Evolutionary conservation across 2,113 vertebrate genomes (phyloP).

Genomic region (Centropus bengalensis): DNA sequence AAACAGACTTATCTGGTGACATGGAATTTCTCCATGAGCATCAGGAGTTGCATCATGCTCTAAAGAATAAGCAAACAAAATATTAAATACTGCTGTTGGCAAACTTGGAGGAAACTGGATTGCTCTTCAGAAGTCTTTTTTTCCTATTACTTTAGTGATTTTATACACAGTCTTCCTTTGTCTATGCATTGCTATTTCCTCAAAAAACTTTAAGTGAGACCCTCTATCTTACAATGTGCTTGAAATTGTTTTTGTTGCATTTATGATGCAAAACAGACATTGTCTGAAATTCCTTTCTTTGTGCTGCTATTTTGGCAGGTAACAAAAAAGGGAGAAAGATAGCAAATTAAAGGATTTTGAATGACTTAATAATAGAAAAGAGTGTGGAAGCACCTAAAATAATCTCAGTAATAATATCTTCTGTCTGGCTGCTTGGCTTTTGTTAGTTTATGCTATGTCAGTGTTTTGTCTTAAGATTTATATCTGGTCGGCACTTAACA

Average conservation of each 20-base stretch:
- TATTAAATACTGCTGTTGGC: not conserved
- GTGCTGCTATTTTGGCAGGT: conserved; percentile 30
- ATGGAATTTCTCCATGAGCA: not conserved
- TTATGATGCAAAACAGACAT: not conserved
- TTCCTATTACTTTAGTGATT: not conserved
- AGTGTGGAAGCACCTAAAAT: not conserved
- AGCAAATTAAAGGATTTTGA: conserved; percentile 19
- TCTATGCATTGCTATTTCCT: not conserved
- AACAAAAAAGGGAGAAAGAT: not conserved
- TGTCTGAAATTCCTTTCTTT: conserved; percentile 18
- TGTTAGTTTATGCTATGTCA: conserved; percentile 20
- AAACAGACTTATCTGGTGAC: not conserved
- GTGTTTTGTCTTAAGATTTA: conserved; percentile 3
- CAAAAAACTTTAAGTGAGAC: not conserved
- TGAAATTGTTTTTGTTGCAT: conserved; percentile 35
- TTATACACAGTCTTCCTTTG: not conserved
- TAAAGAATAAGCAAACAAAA: not conserved
- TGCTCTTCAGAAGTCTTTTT: not conserved
- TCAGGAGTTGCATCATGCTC: not conserved
- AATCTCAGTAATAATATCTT: conserved; percentile 11
- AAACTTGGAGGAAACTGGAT: not conserved
- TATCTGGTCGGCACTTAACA: not conserved
- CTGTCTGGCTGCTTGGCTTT: not conserved
- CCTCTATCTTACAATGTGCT: not conserved
- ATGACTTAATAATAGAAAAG: conserved; percentile 20